Base-by-base conservation (phyloP, 1,140 invertebrate genomes). In the Contarinia nasturtii region DNA sequence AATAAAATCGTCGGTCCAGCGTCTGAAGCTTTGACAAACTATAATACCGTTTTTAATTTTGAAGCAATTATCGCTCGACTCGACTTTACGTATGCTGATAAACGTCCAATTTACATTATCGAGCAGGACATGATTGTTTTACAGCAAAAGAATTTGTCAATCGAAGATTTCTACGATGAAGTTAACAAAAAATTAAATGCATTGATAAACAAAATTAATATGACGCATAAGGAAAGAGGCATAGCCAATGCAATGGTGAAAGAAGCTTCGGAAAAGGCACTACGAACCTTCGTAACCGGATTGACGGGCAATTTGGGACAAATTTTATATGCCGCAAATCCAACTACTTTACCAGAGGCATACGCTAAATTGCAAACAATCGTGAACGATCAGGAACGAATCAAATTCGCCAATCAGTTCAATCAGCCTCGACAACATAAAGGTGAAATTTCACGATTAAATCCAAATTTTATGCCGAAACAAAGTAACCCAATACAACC, bases 1-100 rank as follows among this genome's bases (percentile, higher is more conserved):
- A 58, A 54, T 46, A 56, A 56, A 52, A 47, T 55, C n/a, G 53
- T 44, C 40, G 47, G 46, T 7, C 12, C 49, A 8, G 54, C 50
- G 7, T 42, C 55, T 48, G 48, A 27, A 10, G 47, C 50, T 12
- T 41, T 57, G n/a, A 18, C 54, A 7, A 51, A 48, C 18, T 52
- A 49, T 8, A 45, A 38, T 2, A 55, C 53, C 19, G 19, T 38
- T 2, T 14, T 53, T 1, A 55, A 55, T 48, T 54, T 54, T 33
- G 47, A 53, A 4, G 51, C 51, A 1, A 55, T 52, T 20, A 51
- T 53, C 0, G 33, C 27, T 41, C 48, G 46, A 37, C 50, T 45
- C 37, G 51, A 52, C 22, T 52, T 52, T 27, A 49, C 47, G 2
- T 52, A 53, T 33, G 21, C 54, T 10, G 54, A 52, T 38, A 53